Evolutionary conservation across 2,797 vertebrate species (phyloP).

Genomic region (Ptychobarbus kaznakovi): DNA sequence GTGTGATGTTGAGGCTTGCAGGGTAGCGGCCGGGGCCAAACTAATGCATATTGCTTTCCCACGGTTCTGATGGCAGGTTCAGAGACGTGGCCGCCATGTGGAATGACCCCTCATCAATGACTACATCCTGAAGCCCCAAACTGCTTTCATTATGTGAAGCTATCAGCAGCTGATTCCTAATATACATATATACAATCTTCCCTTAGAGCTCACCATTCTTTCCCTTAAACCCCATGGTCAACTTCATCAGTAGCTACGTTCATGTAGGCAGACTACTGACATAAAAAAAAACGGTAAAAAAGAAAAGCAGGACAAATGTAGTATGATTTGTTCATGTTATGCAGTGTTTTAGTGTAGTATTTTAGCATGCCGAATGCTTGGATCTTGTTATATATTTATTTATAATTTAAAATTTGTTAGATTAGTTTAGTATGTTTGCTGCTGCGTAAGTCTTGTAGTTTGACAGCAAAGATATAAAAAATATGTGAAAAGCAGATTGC

Average conservation of each 20-base stretch:
- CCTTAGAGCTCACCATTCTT: constrained; percentile 57
- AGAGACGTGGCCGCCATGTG: constrained; percentile 84
- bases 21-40: constrained; percentile 56
- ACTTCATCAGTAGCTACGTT: constrained; percentile 60
- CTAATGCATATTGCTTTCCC: constrained; percentile 77
- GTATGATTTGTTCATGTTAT: constrained; percentile 66
- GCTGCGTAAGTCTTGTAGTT: constrained; percentile 61
- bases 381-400: constrained; percentile 62
- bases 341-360: constrained; percentile 64
- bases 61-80: constrained; percentile 80
- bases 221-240: constrained; percentile 55
- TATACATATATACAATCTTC: constrained; percentile 63
- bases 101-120: constrained; percentile 83
- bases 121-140: constrained; percentile 80
- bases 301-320: constrained; percentile 42
- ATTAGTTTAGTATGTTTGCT: constrained; percentile 63
- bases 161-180: constrained; percentile 64
- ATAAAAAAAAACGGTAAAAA: constrained; percentile 34
- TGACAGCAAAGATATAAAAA: constrained; percentile 59
- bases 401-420: constrained; percentile 64
- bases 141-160: constrained; percentile 70
- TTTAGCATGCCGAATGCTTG: constrained; percentile 71
- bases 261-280: constrained; percentile 57
- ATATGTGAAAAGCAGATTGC: constrained; percentile 31
- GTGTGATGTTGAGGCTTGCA: constrained; percentile 54